Conservation (phyloP, 2,888 invertebrate species). For the Ommatoiulus sabulosus region DNA sequence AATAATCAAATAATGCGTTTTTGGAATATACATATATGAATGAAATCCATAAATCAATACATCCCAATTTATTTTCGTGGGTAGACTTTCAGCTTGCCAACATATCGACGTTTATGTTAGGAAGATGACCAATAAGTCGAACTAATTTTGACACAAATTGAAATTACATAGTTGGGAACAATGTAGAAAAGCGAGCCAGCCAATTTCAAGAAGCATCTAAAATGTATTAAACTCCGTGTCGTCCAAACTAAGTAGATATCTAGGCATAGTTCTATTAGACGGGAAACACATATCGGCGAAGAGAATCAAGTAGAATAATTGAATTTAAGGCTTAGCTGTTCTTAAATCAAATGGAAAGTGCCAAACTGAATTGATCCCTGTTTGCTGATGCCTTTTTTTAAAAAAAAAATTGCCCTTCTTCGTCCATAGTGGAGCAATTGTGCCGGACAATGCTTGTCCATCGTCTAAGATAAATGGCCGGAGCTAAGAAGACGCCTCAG, state of each 20-base stretch:
- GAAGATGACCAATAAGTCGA: background rate
- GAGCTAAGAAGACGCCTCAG: slow-evolving; percentile 51
- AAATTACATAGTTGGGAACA: background rate
- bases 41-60: too few species aligned
- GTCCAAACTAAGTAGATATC: background rate
- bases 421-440: slow-evolving; percentile 19
- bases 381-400: slow-evolving; percentile 52
- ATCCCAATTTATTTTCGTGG: background rate
- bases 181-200: background rate
- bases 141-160: background rate
- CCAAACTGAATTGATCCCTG: slow-evolving; percentile 50
- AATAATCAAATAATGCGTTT: too few species aligned
- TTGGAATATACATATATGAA: too few species aligned
- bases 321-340: slow-evolving; percentile 47
- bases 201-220: background rate
- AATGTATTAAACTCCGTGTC: background rate
- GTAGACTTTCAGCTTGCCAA: background rate
- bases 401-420: slow-evolving; percentile 17
- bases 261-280: slow-evolving; percentile 13
- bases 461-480: slow-evolving; percentile 51
- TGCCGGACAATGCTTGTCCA: slow-evolving; percentile 49
- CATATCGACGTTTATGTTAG: background rate
- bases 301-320: slow-evolving; percentile 53
- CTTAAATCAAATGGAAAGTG: slow-evolving; percentile 53
- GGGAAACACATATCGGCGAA: slow-evolving; percentile 10